Evolutionary conservation across 1,140 invertebrate species (phyloP).

Genomic region (Diorhabda sublineata): DNA sequence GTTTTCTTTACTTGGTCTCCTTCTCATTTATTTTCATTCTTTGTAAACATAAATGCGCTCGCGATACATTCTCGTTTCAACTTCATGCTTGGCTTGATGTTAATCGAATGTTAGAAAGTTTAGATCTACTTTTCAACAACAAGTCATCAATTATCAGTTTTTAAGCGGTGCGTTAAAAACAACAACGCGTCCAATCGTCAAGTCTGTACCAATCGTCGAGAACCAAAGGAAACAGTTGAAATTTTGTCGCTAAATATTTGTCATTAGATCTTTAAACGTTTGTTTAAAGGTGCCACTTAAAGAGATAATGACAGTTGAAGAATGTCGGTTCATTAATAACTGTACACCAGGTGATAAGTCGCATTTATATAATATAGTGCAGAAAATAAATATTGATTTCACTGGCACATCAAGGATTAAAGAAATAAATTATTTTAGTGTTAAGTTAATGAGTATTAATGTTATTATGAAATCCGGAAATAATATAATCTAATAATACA

Average conservation of each 20-base stretch:
- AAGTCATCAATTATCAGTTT: conserved; percentile 23
- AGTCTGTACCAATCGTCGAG: conserved; percentile 9
- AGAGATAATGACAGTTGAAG: not conserved
- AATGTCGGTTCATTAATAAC: too few relatives aligned
- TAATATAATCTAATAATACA: too few relatives aligned
- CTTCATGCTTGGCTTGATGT: conserved; percentile 31
- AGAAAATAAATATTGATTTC: too few relatives aligned
- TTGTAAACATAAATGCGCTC: conserved; percentile 28
- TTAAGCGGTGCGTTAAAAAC: conserved; percentile 12
- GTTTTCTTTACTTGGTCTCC: not conserved
- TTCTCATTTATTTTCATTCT: conserved; percentile 26
- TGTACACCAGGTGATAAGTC: too few relatives aligned
- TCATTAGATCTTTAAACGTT: not conserved
- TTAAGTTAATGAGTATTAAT: too few relatives aligned
- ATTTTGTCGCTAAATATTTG: conserved; percentile 11
- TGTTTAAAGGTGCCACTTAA: not conserved
- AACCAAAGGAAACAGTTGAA: conserved; percentile 3
- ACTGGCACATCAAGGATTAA: too few relatives aligned
- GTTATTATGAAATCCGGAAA: too few relatives aligned
- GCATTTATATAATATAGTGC: too few relatives aligned
- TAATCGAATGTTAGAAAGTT: conserved; percentile 33
- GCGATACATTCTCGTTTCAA: conserved; percentile 26
- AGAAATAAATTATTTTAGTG: too few relatives aligned
- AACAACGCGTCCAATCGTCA: conserved; percentile 12
- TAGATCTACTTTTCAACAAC: conserved; percentile 25